Evolutionary conservation across 2,797 vertebrate genomes (phyloP).

Genomic region (Enteromius unitaeniatus): DNA sequence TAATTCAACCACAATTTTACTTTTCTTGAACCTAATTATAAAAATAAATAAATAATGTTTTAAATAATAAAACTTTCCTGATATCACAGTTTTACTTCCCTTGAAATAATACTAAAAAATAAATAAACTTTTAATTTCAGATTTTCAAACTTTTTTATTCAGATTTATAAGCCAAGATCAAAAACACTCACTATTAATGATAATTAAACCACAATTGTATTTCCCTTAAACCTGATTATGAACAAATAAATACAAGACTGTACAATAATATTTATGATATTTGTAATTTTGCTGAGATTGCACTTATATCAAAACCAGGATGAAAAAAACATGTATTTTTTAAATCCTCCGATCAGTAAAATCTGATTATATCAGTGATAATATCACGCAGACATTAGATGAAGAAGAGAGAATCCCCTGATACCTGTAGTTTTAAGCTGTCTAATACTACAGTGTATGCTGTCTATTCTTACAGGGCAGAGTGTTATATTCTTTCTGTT

Average conservation of each 20-base stretch:
- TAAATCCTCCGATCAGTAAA: slow-evolving; percentile 13
- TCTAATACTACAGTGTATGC: not conserved
- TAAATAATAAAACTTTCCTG: not conserved
- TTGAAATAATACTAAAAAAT: not conserved
- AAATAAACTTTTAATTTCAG: not conserved
- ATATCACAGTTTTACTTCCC: not conserved
- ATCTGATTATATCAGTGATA: slow-evolving; percentile 13
- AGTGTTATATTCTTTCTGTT: slow-evolving; percentile 24
- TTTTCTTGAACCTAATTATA: not conserved
- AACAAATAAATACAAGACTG: slow-evolving; percentile 4
- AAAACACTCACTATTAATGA: not conserved
- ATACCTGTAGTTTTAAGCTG: slow-evolving; percentile 8
- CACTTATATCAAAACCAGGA: not conserved
- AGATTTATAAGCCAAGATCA: slow-evolving; percentile 1
- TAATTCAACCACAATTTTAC: not conserved
- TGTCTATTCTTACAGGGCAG: slow-evolving; percentile 5
- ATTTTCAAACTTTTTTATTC: too few relatives aligned
- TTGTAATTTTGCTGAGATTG: not conserved
- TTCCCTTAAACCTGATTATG: not conserved
- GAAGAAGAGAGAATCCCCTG: slow-evolving; percentile 15
- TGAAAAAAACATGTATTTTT: not conserved
- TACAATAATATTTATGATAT: not conserved
- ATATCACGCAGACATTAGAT: slow-evolving; percentile 5
- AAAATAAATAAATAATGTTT: not conserved
- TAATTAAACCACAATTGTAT: not conserved